A percentile compares a stretch with the other conserved stretches of the same genome.
Evolutionary conservation across 2,113 vertebrate genomes (phyloP).

Genomic region (Heliornis fulica): DNA sequence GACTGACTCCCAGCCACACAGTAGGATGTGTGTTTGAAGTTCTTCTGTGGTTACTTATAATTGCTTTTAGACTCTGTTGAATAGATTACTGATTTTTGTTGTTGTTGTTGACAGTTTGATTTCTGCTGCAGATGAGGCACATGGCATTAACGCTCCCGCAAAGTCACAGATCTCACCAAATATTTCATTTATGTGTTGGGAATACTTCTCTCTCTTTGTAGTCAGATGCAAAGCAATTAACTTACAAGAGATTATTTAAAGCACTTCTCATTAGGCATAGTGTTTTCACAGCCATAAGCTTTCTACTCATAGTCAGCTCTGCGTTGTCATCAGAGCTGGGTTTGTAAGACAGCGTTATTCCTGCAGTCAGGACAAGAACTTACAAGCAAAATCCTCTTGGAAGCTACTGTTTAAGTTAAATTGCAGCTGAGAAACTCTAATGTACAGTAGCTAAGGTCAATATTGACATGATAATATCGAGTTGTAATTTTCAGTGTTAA

Average conservation of each 20-base stretch:
- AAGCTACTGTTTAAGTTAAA: background rate
- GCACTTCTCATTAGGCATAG: background rate
- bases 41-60: background rate
- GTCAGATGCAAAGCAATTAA: background rate
- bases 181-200: background rate
- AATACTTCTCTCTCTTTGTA: background rate
- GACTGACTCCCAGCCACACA: background rate
- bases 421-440: background rate
- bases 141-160: background rate
- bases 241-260: background rate
- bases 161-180: background rate
- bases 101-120: background rate
- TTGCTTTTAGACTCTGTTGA: background rate
- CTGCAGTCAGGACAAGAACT: background rate
- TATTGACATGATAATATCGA: background rate
- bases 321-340: background rate
- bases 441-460: background rate
- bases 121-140: background rate
- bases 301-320: background rate
- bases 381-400: background rate
- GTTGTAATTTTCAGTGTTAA: background rate
- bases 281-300: background rate
- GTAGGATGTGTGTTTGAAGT: background rate
- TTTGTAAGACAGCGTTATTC: background rate
- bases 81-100: background rate